Evolutionary conservation across 2,888 invertebrate genomes (phyloP), one percentile per base, ranked within the genome.

Genomic region (Orthosia gothica): DNA sequence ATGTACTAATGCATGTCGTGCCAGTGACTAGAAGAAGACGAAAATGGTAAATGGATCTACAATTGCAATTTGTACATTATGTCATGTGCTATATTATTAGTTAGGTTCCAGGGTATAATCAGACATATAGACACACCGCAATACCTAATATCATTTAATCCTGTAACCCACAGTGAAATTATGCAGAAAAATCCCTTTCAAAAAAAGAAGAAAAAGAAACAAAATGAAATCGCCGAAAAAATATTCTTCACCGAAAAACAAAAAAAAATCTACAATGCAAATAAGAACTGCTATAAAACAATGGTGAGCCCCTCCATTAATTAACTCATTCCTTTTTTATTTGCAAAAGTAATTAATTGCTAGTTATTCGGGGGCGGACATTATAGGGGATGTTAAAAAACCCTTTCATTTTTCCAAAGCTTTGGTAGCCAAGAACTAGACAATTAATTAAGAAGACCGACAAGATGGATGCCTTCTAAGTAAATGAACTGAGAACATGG

Each of bases 371-470:
- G 63, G 70, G 76, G 79, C 66, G 70, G 76, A 82, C 76, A 59
- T 78, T 83, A 70, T 67, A 70, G 68, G 72, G 74, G 50, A 74
- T 74, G 72, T 74, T 76, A 68, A 63, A 70, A 72, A 81, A 67
- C 72, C 81, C 70, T 78, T 81, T 81, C 64, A 84, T 84, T 84
- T 84, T 83, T 83, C 47, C 61, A 59, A 70, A 80, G 73, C 49
- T 70, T 79, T 20, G 65, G 77, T 76, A 78, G 80, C 76, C 73
- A 87, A 76, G 80, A 73, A 83, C 79, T 79, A 83, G 83, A 83
- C 83, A 88, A 89, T 88, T 89, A 87, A 89, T 86, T 87, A 85
- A 76, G 81, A 75, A 68, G 75, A 54, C 79, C 80, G 67, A 68
- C 74, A 77, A 88, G 85, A 85, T 80, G 78, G 74, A 66, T 74